Base-by-base conservation (phyloP, 35 echinoderm and acorn worm species). In the Lytechinus pictus region DNA sequence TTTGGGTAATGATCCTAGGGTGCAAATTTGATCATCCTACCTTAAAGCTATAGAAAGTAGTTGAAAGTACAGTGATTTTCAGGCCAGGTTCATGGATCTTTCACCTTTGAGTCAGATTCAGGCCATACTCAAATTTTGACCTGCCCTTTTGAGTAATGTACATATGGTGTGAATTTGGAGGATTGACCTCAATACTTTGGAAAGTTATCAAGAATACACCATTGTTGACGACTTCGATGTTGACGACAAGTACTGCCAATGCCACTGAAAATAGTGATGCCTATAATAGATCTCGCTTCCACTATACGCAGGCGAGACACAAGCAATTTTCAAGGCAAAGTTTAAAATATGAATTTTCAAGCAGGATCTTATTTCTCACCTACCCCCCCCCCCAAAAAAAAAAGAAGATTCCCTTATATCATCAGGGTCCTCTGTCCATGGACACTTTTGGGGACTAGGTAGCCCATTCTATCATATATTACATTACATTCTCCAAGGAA, bases 31-130 rank as follows among this genome's bases (percentile, higher is more conserved):
- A 87, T 44, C 86, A 87, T 87, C 86, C 86, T 87, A 87, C 86
- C 86, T 89, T 89, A 28, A 28, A 28, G 87, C 8, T 89, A 89
- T 89, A 28, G n/a, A 89, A 89, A 53, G n/a, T 28, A 89, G 2
- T 87, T 87, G 86, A 89, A 10, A 89, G 87, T 28, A 27, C 87
- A 89, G 87, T 89, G 87, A 89, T 89, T 89, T 89, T 89, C 87
- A 53, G 87, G 87, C 87, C 27, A 89, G 87, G 87, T 89, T 28
- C 87, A 89, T 89, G 8, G 87, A 24, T 87, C 86, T 87, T 87
- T 87, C 86, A 27, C 87, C 87, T 89, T 89, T 89, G 87, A 89
- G 87, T 89, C 87, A 89, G 51, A 89, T 89, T 89, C n/a, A 89
- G 87, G 7, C 87, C 87, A 89, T 27, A 89, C n/a, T 89, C 87